Evolutionary conservation across 1,140 invertebrate species (phyloP).

Genomic region (Drosophila tropicalis): DNA sequence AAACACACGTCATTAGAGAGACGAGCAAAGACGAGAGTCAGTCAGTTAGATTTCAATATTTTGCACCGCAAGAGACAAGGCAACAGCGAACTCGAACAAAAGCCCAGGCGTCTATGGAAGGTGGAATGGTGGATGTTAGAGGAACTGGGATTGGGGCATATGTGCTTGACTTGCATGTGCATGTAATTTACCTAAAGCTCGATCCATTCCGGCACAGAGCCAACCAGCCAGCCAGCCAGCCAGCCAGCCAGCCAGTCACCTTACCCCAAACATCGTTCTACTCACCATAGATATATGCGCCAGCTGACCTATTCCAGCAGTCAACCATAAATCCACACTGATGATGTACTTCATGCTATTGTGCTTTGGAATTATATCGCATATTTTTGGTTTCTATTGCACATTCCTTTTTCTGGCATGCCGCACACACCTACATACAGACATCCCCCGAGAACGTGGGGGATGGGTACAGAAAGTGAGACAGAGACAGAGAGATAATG

Average conservation of each 20-base stretch:
- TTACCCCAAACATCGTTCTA: too few relatives aligned
- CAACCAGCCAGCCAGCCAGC: too few relatives aligned
- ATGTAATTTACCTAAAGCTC: slow-evolving; percentile 78
- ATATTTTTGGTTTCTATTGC: slow-evolving; percentile 82
- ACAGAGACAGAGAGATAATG: background rate
- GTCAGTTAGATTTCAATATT: slow-evolving; percentile 79
- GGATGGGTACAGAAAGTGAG: background rate
- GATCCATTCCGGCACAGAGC: slow-evolving; percentile 28
- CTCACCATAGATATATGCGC: slow-evolving; percentile 59
- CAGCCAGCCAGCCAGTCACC: too few relatives aligned
- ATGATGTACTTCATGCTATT: slow-evolving; percentile 81
- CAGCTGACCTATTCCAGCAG: slow-evolving; percentile 80
- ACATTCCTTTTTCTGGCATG: slow-evolving; percentile 76
- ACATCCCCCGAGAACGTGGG: slow-evolving; percentile 17
- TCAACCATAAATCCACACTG: slow-evolving; percentile 81
- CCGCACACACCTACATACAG: slow-evolving; percentile 36
- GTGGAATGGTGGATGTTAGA: slow-evolving; percentile 33
- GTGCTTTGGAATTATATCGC: slow-evolving; percentile 81
- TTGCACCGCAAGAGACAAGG: slow-evolving; percentile 52
- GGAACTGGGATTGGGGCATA: background rate
- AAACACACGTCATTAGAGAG: slow-evolving; percentile 80
- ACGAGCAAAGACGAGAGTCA: slow-evolving; percentile 40
- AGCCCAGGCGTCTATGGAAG: slow-evolving; percentile 32
- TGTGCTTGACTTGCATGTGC: slow-evolving; percentile 25
- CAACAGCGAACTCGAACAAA: slow-evolving; percentile 37